Evolutionary conservation across 2,888 invertebrate genomes (phyloP), one percentile per base, ranked within the genome.

Genomic region (Pharmacophagus antenor): DNA sequence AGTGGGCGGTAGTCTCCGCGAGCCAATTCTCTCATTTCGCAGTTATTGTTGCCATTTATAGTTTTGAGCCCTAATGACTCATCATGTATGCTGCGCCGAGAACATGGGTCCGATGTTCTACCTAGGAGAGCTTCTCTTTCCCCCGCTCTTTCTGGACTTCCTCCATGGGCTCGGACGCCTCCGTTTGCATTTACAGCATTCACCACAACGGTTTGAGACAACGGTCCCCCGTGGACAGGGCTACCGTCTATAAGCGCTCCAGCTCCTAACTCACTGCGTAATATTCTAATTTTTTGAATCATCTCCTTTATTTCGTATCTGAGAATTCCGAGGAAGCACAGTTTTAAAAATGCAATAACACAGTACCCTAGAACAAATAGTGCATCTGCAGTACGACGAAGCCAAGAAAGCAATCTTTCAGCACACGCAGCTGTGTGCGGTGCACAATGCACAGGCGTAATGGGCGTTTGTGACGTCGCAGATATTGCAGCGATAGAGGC

Each of bases 301-400:
- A 97, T 97, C 85, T 97, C 97, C 68, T 95, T 93, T 77, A 96
- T 96, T 91, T 96, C 96, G 90, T 95, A 95, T 63, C 96, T 93
- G 71, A 96, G 92, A 71, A 96, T 96, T 64, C 95, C 96, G 67
- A 96, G 93, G 92, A 97, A 97, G 92, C 96, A 96, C 84, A 96
- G 92, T 88, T 97, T 97, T 71, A 96, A 92, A 90, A 97, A 97
- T 73, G 96, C 95, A 73, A 97, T 95, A 65, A 97, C 96, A 88
- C 97, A 97, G 84, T 96, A 96, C 61, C 96, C 96, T 70, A 96
- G 84, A 62, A 95, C 94, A 77, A 95, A 96, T 60, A 97, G 92
- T 62, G 95, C 92, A 79, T 96, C 96, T 54, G 96, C 96, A 48
- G 95, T 95, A 77, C 94, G 92, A 68, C 94, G 91, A 53, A 96